Evolutionary conservation across 2,797 vertebrate species (phyloP).

Genomic region (Gymnothorax reevesii): DNA sequence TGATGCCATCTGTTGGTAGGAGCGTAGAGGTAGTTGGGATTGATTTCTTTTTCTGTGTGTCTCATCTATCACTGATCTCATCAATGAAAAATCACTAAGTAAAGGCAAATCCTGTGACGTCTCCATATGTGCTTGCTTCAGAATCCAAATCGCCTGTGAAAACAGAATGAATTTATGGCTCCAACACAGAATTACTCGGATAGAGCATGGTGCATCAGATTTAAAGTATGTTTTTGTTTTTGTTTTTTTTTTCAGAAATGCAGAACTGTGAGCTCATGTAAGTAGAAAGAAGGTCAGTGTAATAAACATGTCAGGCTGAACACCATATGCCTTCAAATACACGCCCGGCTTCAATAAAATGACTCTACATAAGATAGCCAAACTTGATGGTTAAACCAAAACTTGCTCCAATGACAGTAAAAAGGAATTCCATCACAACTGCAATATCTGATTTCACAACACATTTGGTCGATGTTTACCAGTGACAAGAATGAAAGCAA

Average conservation of each 20-base stretch:
- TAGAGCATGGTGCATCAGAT: neutral
- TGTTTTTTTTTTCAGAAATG: neutral
- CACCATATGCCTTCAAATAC: neutral
- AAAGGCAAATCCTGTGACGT: neutral
- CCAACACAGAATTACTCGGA: no score
- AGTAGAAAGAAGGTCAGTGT: neutral
- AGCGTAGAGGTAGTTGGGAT: neutral
- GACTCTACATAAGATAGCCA: neutral
- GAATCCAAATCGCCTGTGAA: neutral
- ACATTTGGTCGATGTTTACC: neutral
- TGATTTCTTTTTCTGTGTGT: neutral
- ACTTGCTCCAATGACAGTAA: neutral
- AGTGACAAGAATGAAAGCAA: neutral
- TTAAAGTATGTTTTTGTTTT: neutral
- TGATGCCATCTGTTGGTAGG: slow-evolving; percentile 77
- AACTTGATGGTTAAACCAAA: neutral
- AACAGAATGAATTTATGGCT: neutral
- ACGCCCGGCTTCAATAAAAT: neutral
- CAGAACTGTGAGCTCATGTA: neutral
- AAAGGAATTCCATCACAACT: neutral
- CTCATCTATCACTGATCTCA: neutral
- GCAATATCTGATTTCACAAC: neutral
- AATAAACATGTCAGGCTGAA: neutral
- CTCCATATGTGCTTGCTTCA: neutral
- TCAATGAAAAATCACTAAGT: neutral